Evolutionary conservation across 2,797 vertebrate genomes (phyloP), one percentile per base, ranked within the genome.

Genomic region (Mallotus villosus): DNA sequence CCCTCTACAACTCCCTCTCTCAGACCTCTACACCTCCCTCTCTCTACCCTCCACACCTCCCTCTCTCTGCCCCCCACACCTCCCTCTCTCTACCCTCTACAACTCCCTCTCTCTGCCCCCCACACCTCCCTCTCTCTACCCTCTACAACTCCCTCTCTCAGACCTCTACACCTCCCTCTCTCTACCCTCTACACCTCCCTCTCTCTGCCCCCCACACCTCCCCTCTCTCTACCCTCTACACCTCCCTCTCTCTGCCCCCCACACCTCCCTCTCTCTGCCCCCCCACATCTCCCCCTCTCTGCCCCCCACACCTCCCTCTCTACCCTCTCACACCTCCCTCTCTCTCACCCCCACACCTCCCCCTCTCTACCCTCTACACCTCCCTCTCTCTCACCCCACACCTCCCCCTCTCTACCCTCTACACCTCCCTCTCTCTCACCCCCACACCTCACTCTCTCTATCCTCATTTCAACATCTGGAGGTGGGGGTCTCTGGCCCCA

Each of bases 121-220:
- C 11, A 9, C 34, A 37, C 34, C 34, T 37, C 34, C 34, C 34
- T 37, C 34, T 32, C 29, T 37, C 34, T 37, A 7, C 34, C 34
- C 34, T 37, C 34, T 8, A 37, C 34, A 37, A 2, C 34, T 37
- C 34, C 34, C 34, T 37, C 34, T 37, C 34, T 37, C 34, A 3
- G 7, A 7, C 37, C 37, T 37, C 37, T 37, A 9, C 8, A 37
- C 37, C 37, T 37, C 37, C 7, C 37, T 37, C 32, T n/a, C 19
- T 32, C 64, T 75, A 70, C 63, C 81, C 78, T 70, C 82, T 77
- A 76, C 78, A 83, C 72, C 78, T 84, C 68, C 75, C 14, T 65
- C 51, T 41, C 51, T 67, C 67, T 71, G 74, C 22, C 19, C 41
- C 24, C 57, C 73, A 80, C 68, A 71, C 53, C 81, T 61, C 55